These are phyloP conservation scores for Dromiciops gliroides DNA, from an alignment of 2,113 vertebrate species.

Conservation along the genomic window DNA sequence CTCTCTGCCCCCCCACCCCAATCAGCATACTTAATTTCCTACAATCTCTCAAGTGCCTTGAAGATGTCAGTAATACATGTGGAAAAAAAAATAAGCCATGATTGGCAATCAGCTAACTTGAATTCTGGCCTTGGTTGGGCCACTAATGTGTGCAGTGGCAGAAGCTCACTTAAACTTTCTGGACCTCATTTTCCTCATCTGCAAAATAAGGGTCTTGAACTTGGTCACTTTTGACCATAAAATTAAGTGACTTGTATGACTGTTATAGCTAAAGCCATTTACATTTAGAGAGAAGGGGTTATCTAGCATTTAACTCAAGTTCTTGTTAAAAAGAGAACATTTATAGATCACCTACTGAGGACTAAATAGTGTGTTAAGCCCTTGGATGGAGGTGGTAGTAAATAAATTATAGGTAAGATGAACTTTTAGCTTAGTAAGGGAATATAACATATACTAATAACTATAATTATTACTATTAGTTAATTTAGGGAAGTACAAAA, in stretches of 20 bases:
- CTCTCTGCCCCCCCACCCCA: too few species aligned
- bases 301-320: neutral
- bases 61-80: neutral
- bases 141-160: rapidly evolving
- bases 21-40: neutral
- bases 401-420: neutral
- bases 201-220: neutral
- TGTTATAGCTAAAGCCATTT: neutral
- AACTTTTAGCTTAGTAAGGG: neutral
- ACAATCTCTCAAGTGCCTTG: neutral
- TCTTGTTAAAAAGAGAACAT: neutral
- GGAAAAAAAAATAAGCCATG: too few species aligned
- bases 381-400: neutral
- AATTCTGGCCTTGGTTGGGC: neutral
- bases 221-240: neutral
- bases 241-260: neutral
- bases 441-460: neutral
- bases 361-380: neutral
- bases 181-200: neutral
- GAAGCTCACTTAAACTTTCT: neutral
- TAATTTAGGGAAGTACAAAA: neutral
- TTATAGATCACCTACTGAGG: neutral
- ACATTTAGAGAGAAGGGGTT: neutral
- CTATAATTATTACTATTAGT: neutral
- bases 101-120: neutral